These are phyloP conservation scores for Muraenolepis orangiensis DNA, from an alignment of 2,797 vertebrate species.

Conservation along the genomic window DNA sequence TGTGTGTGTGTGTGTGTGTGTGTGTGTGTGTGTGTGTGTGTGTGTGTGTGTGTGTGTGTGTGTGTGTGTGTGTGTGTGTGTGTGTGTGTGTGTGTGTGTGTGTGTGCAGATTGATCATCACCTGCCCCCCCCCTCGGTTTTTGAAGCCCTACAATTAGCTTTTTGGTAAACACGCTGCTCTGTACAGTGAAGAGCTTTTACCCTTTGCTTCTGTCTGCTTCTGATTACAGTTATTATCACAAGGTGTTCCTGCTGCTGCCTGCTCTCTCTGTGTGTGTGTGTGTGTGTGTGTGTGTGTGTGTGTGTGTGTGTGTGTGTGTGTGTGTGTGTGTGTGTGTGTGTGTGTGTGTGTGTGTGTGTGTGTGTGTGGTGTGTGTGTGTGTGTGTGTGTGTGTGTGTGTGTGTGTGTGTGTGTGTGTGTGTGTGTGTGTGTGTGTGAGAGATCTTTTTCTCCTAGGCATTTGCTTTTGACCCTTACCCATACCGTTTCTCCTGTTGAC, in stretches of 20 bases:
- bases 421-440: conserved; percentile 23
- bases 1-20: not conserved
- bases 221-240: conserved; percentile 75
- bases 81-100: not conserved
- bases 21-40: not conserved
- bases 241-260: conserved; percentile 60
- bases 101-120: conserved; percentile 4
- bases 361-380: conserved; percentile 31
- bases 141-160: conserved; percentile 51
- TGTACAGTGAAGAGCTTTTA: conserved; percentile 47
- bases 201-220: conserved; percentile 59
- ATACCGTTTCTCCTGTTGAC: conserved; percentile 58
- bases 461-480: conserved; percentile 52
- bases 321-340: conserved; percentile 25
- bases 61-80: not conserved
- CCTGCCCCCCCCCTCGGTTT: conserved; percentile 43
- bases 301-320: conserved; percentile 27
- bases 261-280: conserved; percentile 39
- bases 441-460: conserved; percentile 52
- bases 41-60: not conserved
- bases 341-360: conserved; percentile 20
- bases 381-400: conserved; percentile 21
- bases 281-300: conserved; percentile 21
- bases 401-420: conserved; percentile 33
- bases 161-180: conserved; percentile 53